Percentiles rank a stretch among this genome's conserved stretches.
Evolutionary conservation across 2,113 vertebrate species (phyloP).

Genomic region (Hemiscyllium ocellatum): DNA sequence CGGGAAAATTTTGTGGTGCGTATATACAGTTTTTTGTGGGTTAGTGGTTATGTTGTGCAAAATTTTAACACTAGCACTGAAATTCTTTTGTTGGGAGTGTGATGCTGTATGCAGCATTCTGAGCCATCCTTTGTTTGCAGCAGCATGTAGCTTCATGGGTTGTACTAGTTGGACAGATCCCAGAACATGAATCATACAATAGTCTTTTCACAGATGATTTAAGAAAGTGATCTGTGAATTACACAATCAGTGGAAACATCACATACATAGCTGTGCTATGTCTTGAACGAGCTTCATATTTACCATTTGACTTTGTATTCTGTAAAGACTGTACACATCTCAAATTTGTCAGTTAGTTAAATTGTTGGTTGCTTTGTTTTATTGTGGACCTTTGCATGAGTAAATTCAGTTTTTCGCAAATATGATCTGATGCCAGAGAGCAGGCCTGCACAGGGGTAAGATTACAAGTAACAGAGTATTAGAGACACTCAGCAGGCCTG

Average conservation of each 20-base stretch:
- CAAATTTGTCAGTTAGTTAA: slow-evolving; percentile 1
- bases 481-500: too few relatives aligned
- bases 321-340: neutral
- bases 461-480: too few relatives aligned
- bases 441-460: neutral
- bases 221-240: neutral
- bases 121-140: neutral
- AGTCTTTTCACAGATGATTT: neutral
- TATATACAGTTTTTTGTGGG: neutral
- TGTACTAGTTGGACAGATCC: neutral
- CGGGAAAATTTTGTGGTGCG: neutral
- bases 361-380: neutral
- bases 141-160: neutral
- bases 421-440: neutral
- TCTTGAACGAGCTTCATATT: neutral
- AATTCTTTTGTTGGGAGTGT: neutral
- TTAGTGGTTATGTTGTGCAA: neutral
- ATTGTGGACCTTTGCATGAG: too few relatives aligned
- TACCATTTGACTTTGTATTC: neutral
- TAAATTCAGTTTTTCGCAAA: neutral
- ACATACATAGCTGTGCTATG: neutral
- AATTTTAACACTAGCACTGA: neutral
- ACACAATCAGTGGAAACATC: neutral
- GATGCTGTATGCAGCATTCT: neutral
- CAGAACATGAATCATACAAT: neutral